Evolutionary conservation across 2,888 invertebrate species (phyloP).

Genomic region (Amblyjoppa fuscipennis): DNA sequence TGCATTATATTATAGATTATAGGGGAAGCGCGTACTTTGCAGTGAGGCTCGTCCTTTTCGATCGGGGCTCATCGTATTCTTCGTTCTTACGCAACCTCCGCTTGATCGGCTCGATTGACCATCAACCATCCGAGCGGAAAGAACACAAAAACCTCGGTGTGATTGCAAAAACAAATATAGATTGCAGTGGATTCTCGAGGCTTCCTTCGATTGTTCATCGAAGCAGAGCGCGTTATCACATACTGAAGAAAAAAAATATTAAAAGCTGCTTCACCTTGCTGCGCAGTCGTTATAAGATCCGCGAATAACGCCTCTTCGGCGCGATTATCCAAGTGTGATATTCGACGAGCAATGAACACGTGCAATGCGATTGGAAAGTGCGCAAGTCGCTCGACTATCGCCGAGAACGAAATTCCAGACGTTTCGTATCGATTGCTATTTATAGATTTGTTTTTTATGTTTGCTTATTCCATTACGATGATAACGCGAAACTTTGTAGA

Average conservation of each 20-base stretch:
- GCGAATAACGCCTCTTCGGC: constrained; percentile 3
- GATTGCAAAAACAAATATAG: constrained; percentile 14
- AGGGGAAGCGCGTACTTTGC: neutral
- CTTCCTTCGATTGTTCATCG: neutral
- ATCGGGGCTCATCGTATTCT: constrained; percentile 44
- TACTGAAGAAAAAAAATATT: constrained; percentile 15
- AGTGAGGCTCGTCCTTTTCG: constrained; percentile 49
- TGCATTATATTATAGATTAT: neutral
- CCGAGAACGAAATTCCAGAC: constrained; percentile 13
- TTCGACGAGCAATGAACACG: constrained; percentile 23
- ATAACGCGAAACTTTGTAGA: constrained; percentile 26
- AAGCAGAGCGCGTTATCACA: neutral
- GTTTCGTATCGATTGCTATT: constrained; percentile 5
- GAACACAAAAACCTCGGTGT: constrained; percentile 13
- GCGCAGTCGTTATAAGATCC: neutral
- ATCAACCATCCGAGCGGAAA: constrained; percentile 46
- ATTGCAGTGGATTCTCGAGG: constrained; percentile 20
- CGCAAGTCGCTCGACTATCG: constrained; percentile 11
- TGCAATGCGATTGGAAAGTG: neutral
- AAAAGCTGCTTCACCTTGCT: neutral
- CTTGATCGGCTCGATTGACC: constrained; percentile 19
- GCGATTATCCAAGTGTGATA: constrained; percentile 21
- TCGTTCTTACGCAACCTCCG: constrained; percentile 46
- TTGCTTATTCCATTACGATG: constrained; percentile 36
- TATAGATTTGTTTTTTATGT: neutral